Base-by-base conservation (phyloP, 2,888 invertebrate species). In the Fissipunctia ypsillon region DNA sequence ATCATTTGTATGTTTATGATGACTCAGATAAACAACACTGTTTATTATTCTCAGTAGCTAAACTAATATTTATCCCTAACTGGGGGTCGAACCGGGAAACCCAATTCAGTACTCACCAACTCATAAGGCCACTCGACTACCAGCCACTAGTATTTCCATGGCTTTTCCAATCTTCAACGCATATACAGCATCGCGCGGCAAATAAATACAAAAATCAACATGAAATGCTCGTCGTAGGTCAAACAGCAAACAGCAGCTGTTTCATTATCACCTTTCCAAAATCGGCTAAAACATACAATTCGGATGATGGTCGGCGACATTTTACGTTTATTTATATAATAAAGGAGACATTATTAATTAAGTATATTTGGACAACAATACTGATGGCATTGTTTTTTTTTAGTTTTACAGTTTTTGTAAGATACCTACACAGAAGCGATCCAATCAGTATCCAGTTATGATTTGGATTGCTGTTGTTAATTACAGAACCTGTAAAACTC, bases 1-100 rank as follows among this genome's bases (percentile, higher is more conserved):
- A 41, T 31, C 22, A 48, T 19, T 48, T 14, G 22, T 45, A 1
- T 45, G 28, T 38, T 76, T 22, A 77, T 12, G 25, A 54, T 77
- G 69, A 60, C n/a, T 28, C 7, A 0, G 28, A n/a, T 28, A 28
- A 43, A 19, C 3, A n/a, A 38, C 6, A 19, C 12, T 31, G 4
- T n/a, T 43, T 14, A 50, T 22, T 28, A 60, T 60, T 60, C 3
- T 10, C 14, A n/a, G 35, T 41, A 25, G 25, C 10, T 25, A 25
- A 25, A 60, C 19, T 25, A 60, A 5, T 38, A 38, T n/a, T 31
- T 60, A 59, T 19, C 3, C 19, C 12, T 3, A 25, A 25, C 12
- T 19, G 12, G 6, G 6, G 19, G 43, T 63, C 0, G 7, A n/a
- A 45, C n/a, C 14, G 4, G 67, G 5, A 25, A 19, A 1, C 45